These are phyloP conservation scores for Petrocephalus microphthalmus DNA, from an alignment of 2,113 vertebrate genomes.

Conservation along the genomic window DNA sequence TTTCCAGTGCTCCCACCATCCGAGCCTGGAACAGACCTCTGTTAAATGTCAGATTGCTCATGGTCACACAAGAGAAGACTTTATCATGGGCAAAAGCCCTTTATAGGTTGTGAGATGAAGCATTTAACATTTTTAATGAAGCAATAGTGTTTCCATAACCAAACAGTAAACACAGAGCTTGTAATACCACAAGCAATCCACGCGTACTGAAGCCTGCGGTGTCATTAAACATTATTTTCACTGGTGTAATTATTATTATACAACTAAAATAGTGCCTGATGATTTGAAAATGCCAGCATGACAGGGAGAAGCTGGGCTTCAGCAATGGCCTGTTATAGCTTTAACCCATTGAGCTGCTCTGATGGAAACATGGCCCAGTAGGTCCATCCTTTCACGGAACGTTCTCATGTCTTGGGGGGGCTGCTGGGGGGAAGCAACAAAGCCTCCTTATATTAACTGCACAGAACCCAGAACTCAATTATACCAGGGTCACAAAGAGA, in stretches of 20 bases:
- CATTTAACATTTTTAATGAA: neutral
- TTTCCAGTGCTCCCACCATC: neutral
- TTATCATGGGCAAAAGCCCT: neutral
- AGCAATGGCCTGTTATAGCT: neutral
- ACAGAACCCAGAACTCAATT: neutral
- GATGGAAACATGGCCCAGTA: neutral
- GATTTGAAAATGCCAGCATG: neutral
- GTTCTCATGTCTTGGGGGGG: neutral
- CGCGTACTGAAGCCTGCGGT: neutral
- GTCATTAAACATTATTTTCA: constrained; percentile 14
- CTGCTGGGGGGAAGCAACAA: neutral
- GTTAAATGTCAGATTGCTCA: neutral
- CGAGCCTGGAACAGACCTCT: neutral
- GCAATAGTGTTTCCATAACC: neutral
- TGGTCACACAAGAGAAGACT: neutral
- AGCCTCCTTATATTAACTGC: neutral
- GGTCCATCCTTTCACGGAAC: neutral
- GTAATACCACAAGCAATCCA: neutral
- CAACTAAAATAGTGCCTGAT: neutral
- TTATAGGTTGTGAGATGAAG: constrained; percentile 1
- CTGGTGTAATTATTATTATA: neutral
- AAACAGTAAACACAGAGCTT: constrained; percentile 7
- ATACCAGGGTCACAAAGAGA: neutral
- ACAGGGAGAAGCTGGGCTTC: neutral
- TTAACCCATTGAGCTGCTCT: neutral